Base-by-base conservation (phyloP, 2,888 invertebrate genomes). In the Congeria kusceri region DNA sequence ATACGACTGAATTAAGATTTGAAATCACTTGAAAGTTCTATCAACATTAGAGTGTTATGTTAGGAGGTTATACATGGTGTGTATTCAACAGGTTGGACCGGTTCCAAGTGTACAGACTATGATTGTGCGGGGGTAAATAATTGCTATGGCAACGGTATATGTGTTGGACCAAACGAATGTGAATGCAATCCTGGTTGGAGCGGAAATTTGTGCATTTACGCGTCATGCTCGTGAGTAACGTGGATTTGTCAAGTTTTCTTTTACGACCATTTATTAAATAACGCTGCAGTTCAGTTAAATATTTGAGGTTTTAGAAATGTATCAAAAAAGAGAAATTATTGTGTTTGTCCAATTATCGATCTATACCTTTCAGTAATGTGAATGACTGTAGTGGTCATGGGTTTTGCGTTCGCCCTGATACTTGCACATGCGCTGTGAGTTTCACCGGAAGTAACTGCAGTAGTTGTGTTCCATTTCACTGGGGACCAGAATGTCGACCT, bases 161-260 rank as follows among this genome's bases (percentile, higher is more conserved):
- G 87, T 49, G 47, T 73, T 27, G 87, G 84, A 32, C 85, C 86
- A 20, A 84, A 87, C 62, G 47, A n/a, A 18, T 87, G 87, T 64
- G 13, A 67, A 9, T 87, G 87, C 47, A 59, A 61, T 13, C 29
- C n/a, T 25, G 87, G 87, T 0, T 86, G 86, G 86, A 61, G 62
- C 18, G 84, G 84, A 2, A 3, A 27, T 0, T 56, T 75, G 18
- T 87, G 87, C 63, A 78, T 68, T 0, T 3, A 53, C 13, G 84
- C 85, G 27, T 70, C 81, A 3, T 87, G 87, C 73, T 32, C n/a
- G 72, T 72, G 25, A 13, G 61, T 58, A 23, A 20, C 11, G 1
- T 53, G 39, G 15, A 13, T 13, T 7, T 32, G 49, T 9, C 49
- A 49, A 49, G 7, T 53, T 1, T 53, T 20, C 9, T 1, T 20